phyloP scores from a whole-genome alignment of 92 coral and sea anemone species.

The Palythoa grandis region DNA sequence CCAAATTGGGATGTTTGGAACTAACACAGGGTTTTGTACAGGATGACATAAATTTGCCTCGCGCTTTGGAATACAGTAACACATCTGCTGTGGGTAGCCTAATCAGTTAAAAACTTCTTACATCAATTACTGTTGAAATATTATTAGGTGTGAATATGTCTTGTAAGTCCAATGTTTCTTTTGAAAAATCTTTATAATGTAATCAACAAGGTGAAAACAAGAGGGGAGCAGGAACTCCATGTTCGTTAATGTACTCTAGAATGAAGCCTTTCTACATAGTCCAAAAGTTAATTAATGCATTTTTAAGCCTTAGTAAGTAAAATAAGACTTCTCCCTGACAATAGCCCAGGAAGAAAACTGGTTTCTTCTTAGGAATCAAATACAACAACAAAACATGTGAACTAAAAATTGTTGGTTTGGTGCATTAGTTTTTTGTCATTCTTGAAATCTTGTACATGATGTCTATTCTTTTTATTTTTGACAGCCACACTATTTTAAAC shows the following conservation, averaged over 20 bases:
- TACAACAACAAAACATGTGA: background rate
- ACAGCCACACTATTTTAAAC: background rate
- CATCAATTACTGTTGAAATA: conserved; percentile 28
- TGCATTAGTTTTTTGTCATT: no score
- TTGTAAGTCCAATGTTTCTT: background rate
- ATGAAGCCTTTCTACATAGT: background rate
- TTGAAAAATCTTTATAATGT: conserved; percentile 34
- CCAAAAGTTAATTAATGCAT: background rate
- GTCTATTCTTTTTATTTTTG: background rate
- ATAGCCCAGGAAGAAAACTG: background rate
- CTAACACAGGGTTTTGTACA: background rate
- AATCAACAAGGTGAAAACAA: background rate
- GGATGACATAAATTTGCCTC: background rate
- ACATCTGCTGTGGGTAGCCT: conserved; percentile 20
- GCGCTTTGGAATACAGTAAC: background rate
- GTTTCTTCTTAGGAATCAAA: background rate
- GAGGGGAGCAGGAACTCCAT: background rate
- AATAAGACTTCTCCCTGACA: background rate
- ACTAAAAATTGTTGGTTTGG: background rate
- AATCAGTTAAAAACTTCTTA: conserved; percentile 8
- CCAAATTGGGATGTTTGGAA: background rate
- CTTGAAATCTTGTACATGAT: no score
- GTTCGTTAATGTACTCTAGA: background rate
- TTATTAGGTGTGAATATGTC: conserved; percentile 39
- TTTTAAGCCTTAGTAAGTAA: background rate